Evolutionary conservation across 2,888 invertebrate species (phyloP), one percentile per base, ranked within the genome.

Genomic region (Agrotis ipsilon): DNA sequence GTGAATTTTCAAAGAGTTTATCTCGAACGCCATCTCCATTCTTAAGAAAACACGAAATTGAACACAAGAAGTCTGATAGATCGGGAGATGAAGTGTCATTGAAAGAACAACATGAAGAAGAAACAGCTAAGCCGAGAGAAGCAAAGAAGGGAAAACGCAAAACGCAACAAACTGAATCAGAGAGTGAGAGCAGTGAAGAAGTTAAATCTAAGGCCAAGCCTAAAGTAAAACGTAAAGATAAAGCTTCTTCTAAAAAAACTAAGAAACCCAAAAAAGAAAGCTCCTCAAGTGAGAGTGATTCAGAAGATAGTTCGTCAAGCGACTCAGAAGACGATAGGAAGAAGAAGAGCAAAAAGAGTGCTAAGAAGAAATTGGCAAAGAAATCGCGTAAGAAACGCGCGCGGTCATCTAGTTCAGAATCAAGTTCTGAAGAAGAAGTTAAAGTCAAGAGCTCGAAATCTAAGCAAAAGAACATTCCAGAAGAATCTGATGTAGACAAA

Each of bases 11-110:
- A 27, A 97, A 97, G 90, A 98, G 98, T 88, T 96, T 98, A 55
- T 98, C 98, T n/a, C 97, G 98, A 78, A 98, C 98, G 0, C 98
- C 98, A 18, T 98, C 98, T 19, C 98, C 98, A 55, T 98, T 98
- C 92, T 97, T 98, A 76, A 98, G 98, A 86, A 97, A 97, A 82
- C 96, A 97, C 80, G 97, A 97, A 90, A 96, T 97, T 60, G 97
- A 94, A 73, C 90, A 89, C 86, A 93, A 97, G 91, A 96, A 94
- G 85, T 86, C 93, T 1, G 92, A 96, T 67, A 91, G 93, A 80
- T 94, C 95, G n/a, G 93, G 90, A 19, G 93, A 95, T 83, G 91
- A 96, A 85, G 90, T 93, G 73, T 90, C 96, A 79, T 87, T 95
- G 75, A 94, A 96, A 91, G 94, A 96, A 88, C 93, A 96, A 84